phyloP scores from a whole-genome alignment of 2,797 vertebrate species.

The Heterohyrax brucei region DNA sequence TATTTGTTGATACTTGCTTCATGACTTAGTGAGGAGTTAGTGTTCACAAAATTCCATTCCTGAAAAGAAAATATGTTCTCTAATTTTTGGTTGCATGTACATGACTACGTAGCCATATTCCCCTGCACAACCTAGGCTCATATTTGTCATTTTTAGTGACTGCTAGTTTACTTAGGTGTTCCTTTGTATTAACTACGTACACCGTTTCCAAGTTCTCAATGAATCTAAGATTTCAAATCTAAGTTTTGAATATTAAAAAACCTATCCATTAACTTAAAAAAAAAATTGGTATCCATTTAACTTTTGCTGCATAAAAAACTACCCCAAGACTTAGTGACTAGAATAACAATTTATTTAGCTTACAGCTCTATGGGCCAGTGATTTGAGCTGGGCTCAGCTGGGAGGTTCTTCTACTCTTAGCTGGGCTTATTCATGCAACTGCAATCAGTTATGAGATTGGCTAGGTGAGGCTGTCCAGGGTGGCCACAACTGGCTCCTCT shows the following conservation, averaged over 20 bases:
- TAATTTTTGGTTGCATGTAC: neutral
- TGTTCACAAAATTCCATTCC: neutral
- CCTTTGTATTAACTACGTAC: neutral
- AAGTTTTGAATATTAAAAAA: neutral
- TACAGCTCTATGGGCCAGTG: neutral
- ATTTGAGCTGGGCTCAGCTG: neutral
- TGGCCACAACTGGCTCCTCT: neutral
- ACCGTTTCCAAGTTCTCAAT: neutral
- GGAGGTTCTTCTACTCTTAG: neutral
- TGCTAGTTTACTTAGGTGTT: neutral
- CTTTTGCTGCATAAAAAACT: neutral
- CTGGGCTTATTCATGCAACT: neutral
- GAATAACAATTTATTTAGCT: neutral
- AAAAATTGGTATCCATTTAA: neutral
- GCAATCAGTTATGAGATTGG: neutral
- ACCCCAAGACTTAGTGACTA: neutral
- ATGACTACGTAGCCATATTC: neutral
- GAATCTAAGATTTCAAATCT: constrained; percentile 30
- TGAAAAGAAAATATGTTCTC: neutral
- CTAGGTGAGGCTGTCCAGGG: neutral
- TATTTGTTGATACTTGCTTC: constrained; percentile 24
- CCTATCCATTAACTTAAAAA: neutral
- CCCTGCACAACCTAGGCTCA: neutral
- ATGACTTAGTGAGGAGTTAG: neutral
- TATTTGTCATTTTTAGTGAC: neutral